A percentile compares a stretch with the other conserved stretches of the same genome.
Evolutionary conservation across 2,113 vertebrate species (phyloP).

Genomic region (Channa maculata): DNA sequence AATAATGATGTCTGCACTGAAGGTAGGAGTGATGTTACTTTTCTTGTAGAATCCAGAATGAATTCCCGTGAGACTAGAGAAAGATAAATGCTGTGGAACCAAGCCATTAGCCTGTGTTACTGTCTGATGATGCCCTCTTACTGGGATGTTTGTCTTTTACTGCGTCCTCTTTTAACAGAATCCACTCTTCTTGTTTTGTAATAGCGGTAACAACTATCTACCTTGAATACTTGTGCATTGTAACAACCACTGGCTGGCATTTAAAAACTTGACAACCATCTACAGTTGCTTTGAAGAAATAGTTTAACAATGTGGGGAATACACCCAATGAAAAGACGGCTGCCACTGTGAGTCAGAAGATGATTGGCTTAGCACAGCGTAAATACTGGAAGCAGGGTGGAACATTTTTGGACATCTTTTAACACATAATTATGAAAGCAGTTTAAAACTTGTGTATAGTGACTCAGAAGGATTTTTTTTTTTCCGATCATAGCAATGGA

Average conservation of each 20-base stretch:
- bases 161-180: background rate
- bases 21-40: background rate
- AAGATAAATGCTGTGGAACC: background rate
- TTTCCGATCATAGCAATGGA: too few relatives aligned
- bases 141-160: background rate
- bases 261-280: background rate
- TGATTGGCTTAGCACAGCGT: too few relatives aligned
- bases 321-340: too few relatives aligned
- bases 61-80: background rate
- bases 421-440: too few relatives aligned
- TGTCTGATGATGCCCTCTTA: background rate
- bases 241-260: background rate
- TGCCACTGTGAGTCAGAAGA: too few relatives aligned
- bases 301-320: background rate
- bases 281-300: background rate
- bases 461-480: too few relatives aligned
- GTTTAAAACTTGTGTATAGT: too few relatives aligned
- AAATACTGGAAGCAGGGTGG: too few relatives aligned
- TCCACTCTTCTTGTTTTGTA: background rate
- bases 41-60: background rate
- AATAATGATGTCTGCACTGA: constrained; percentile 46
- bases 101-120: constrained; percentile 1
- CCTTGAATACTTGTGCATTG: too few relatives aligned
- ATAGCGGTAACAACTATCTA: background rate
- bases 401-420: too few relatives aligned